These are phyloP conservation scores for Achroia grisella DNA, from an alignment of 1,140 invertebrate genomes.

Conservation along the genomic window DNA sequence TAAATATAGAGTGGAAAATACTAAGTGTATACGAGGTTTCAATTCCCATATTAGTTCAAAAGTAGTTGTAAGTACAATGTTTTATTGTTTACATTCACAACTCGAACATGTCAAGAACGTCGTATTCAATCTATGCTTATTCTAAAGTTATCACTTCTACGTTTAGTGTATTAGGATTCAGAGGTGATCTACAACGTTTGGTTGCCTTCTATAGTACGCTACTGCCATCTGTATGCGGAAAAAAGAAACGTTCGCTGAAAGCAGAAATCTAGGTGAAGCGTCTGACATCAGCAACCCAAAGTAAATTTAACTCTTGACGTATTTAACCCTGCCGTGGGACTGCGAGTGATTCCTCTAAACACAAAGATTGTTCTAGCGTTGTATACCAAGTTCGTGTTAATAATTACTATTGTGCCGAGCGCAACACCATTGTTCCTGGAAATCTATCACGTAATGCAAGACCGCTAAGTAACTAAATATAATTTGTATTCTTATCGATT, in stretches of 20 bases:
- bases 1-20: no score
- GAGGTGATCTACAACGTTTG: constrained; percentile 5
- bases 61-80: no score
- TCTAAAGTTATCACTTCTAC: no score
- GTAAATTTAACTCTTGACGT: constrained; percentile 70
- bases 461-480: no score
- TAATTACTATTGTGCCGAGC: constrained; percentile 8
- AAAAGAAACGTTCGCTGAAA: constrained; percentile 47
- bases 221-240: constrained; percentile 57
- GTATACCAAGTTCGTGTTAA: constrained; percentile 2
- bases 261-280: constrained; percentile 67
- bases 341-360: constrained; percentile 37
- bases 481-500: no score
- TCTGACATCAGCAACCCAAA: constrained; percentile 65
- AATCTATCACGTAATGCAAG: no score
- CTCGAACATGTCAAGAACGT: no score
- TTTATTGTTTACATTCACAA: no score
- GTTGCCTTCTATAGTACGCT: constrained; percentile 38
- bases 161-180: no score
- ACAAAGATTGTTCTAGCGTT: constrained; percentile 29
- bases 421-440: constrained; percentile 8
- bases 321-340: constrained; percentile 47
- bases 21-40: no score
- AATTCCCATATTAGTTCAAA: no score
- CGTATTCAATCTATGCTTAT: no score